Evolutionary conservation across 2,888 invertebrate genomes (phyloP).

Genomic region (Rutpela maculata): DNA sequence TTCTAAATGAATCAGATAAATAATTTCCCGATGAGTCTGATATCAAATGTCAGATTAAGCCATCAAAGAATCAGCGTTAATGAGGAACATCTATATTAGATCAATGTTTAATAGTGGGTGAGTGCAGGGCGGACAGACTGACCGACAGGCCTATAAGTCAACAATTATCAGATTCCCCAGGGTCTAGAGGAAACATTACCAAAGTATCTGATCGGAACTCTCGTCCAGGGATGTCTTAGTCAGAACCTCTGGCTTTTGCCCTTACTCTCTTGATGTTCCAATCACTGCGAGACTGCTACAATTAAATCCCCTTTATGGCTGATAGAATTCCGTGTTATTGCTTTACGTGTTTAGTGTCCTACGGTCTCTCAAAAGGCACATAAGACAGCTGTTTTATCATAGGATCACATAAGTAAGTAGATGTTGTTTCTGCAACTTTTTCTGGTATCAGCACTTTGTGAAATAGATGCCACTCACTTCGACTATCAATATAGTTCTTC

Average conservation of each 20-base stretch:
- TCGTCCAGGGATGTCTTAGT: constrained; percentile 66
- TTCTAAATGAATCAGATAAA: constrained; percentile 29
- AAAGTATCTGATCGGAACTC: constrained; percentile 58
- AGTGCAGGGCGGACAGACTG: constrained; percentile 65
- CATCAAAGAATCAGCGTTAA: constrained; percentile 58
- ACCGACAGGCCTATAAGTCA: constrained; percentile 71
- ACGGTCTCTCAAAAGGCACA: constrained; percentile 24
- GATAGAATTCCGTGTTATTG: constrained; percentile 70
- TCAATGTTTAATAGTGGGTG: constrained; percentile 63
- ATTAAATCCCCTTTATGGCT: constrained; percentile 73
- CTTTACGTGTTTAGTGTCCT: constrained; percentile 54
- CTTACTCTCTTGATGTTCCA: constrained; percentile 63
- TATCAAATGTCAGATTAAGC: constrained; percentile 54
- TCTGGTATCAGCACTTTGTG: constrained; percentile 27
- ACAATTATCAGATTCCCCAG: constrained; percentile 71
- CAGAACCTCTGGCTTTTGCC: constrained; percentile 63
- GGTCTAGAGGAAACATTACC: constrained; percentile 60
- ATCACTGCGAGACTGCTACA: constrained; percentile 70
- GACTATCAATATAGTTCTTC: background rate
- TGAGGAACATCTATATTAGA: constrained; percentile 65
- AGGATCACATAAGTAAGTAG: constrained; percentile 27
- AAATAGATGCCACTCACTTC: background rate
- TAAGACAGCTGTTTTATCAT: constrained; percentile 31
- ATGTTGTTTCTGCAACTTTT: constrained; percentile 25
- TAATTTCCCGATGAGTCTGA: constrained; percentile 45